Evolutionary conservation across 2,888 invertebrate species (phyloP), one percentile per base, ranked within the genome.

Genomic region (Tuberolachnus salignus): DNA sequence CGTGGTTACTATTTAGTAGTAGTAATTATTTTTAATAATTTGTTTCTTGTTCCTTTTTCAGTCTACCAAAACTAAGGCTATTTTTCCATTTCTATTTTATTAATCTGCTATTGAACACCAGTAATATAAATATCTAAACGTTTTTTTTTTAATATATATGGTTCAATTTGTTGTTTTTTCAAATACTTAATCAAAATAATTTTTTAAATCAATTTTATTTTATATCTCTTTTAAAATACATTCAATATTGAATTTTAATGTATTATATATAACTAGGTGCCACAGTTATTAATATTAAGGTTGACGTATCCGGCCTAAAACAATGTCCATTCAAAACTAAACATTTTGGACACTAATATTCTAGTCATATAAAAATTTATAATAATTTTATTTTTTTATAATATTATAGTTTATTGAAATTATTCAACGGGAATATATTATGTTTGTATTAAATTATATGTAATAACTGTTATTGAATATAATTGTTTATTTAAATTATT

Each of bases 1-100:
- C 1, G 14, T 14, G 8, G 16, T 57, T 46, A 19, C n/a, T n/a
- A n/a, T n/a, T n/a, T n/a, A n/a, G n/a, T 21, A 14, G 26, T 57
- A 57, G 57, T 75, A 46, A 55, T 14, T 66, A n/a, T 19, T 26
- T 57, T 46, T 16, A n/a, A 46, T 44, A 64, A 74, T 49, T 61
- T 66, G 44, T 55, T 66, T 75, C 55, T 75, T 21, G 66, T 75
- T 75, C 75, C 75, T 75, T 66, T 75, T 57, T 16, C 46, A 64
- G 23, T n/a, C 55, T 63, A 63, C 10, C 26, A 23, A 13, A 55
- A 55, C 14, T 66, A 14, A 66, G 26, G 46, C 16, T 23, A 57
- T 55, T 74, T n/a, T 55, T 42, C 55, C 46, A 66, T 74, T 74
- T 64, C 64, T 23, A 66, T 74, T 26, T 55, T 55, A 73, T 51